Base-by-base conservation (phyloP, 2,888 invertebrate species). In the Drosophila peninsularis region DNA sequence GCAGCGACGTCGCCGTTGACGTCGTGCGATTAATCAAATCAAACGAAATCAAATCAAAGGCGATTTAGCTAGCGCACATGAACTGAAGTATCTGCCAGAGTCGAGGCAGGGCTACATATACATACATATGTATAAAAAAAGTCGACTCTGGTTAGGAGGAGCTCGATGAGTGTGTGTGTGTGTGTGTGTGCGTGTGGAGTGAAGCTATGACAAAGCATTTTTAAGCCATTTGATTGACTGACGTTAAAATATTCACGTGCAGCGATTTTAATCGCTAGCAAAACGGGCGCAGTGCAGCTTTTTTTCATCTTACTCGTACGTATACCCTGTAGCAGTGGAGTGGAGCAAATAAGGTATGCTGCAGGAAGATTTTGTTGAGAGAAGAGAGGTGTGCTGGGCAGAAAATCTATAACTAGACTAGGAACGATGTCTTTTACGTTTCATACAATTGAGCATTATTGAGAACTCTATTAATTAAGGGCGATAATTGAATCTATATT, bases 161-260 rank as follows among this genome's bases (percentile, higher is more conserved):
- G 30, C 30, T 30, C 30, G 10, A 7, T 39, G 42, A 21, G 42
- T 37, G 37, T 37, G n/a, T 37, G 37, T 37, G n/a, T 39, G 58
- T 19, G 21, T 14, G 44, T 14, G 44, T 42, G 30, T 5, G 30
- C 21, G 32, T 52, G 52, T 37, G 52, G 60, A 49, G 37, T 52
- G 54, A 71, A 72, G 80, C 84, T 87, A 90, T 89, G 90, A 89
- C 90, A 90, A 87, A 81, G 89, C 90, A 86, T 87, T 87, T 89
- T 90, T 89, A 85, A 81, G 80, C 82, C 80, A 87, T 89, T 90
- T 89, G 89, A 89, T 88, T 89, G 89, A 89, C 88, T 89, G 89
- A 89, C 88, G 88, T 89, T 83, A 89, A 89, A 89, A 90, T 86
- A 88, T 87, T 88, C 82, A 80, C 83, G 78, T 80, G 83, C 78